These are phyloP conservation scores for Ophion slaviceki DNA, from an alignment of 2,888 invertebrate species.

Conservation along the genomic window DNA sequence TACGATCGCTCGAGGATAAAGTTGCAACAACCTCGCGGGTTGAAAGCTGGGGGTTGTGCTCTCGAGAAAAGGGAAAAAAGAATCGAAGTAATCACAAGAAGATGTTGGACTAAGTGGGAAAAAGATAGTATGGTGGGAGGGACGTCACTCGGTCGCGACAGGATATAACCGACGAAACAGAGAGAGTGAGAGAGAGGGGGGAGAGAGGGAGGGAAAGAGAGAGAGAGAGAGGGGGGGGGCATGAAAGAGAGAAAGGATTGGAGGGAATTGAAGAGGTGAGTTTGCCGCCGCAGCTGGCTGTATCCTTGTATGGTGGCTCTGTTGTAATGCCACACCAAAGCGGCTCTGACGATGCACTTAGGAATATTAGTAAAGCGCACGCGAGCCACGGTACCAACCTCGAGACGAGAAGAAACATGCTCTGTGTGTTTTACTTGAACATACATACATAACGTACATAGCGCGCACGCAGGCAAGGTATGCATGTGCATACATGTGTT, in stretches of 20 bases:
- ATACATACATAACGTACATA: neutral
- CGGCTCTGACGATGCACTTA: conserved; percentile 82
- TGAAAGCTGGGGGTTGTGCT: conserved; percentile 21
- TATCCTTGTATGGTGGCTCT: conserved; percentile 66
- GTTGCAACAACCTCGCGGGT: conserved; percentile 40
- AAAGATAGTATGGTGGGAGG: conserved; percentile 50
- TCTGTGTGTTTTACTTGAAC: conserved; percentile 8
- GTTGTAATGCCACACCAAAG: conserved; percentile 74
- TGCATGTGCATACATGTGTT: conserved; percentile 5
- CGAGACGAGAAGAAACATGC: conserved; percentile 66
- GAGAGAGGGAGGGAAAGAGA: conserved; percentile 39
- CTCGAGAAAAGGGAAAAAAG: conserved; percentile 68
- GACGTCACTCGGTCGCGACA: conserved; percentile 47
- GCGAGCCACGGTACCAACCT: conserved; percentile 70
- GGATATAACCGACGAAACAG: conserved; percentile 42
- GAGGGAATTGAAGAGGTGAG: conserved; percentile 69
- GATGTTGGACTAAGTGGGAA: conserved; percentile 73
- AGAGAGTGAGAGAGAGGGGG: conserved; percentile 39
- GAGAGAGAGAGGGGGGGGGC: conserved; percentile 43
- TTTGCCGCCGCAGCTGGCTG: conserved; percentile 55
- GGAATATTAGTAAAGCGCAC: conserved; percentile 81
- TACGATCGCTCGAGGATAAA: conserved; percentile 46
- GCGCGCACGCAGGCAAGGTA: neutral
- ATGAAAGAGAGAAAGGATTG: conserved; percentile 56
- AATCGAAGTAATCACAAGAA: conserved; percentile 82